Base-by-base conservation (phyloP, 2,888 invertebrate species). In the Phorcus lineatus region DNA sequence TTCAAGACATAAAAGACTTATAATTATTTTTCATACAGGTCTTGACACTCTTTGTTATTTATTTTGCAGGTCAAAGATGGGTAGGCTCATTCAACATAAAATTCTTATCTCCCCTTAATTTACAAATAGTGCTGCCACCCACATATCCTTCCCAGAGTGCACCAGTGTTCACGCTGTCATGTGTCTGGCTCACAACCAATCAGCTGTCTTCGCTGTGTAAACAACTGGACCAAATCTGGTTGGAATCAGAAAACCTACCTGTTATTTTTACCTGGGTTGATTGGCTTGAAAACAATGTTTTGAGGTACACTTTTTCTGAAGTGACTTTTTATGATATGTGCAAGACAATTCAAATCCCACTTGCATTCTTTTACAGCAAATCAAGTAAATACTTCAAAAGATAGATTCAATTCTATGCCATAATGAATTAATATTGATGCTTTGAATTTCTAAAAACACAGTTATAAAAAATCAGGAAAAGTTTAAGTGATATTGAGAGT, bases 221-320 rank as follows among this genome's bases (percentile, higher is more conserved):
- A n/a, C 83, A 86, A 78, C 81, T 91, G 74, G 90, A 90, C 67
- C 79, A 52, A 47, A 54, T 90, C 40, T 91, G 90, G 90, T 82
- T 85, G 17, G 86, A 83, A 28, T 77, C 74, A 0, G 77, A 76
- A 13, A 84, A 85, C 1, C 88, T 89, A 86, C 90, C 90, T 1
- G 82, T 91, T 40, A 62, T 91, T 2, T 90, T 85, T 78, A 88
- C 88, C 7, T 91, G 91, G 91, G 80, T 89, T 11, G 88, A 90
- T 77, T 91, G 90, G 90, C 79, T 91, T 36, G 87, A 91, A 75
- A 88, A 90, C 76, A 86, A 88, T 77, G 62, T 84, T 17, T 79
- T 88, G 11, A 86, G 86, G 89, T 89, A 81, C 70, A 78, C 54
- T 3, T 36, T 76, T 78, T 47, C 47, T 47, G 11, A 47, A 13